phyloP scores from a whole-genome alignment of 1,140 invertebrate species.

The Reticulitermes speratus region DNA sequence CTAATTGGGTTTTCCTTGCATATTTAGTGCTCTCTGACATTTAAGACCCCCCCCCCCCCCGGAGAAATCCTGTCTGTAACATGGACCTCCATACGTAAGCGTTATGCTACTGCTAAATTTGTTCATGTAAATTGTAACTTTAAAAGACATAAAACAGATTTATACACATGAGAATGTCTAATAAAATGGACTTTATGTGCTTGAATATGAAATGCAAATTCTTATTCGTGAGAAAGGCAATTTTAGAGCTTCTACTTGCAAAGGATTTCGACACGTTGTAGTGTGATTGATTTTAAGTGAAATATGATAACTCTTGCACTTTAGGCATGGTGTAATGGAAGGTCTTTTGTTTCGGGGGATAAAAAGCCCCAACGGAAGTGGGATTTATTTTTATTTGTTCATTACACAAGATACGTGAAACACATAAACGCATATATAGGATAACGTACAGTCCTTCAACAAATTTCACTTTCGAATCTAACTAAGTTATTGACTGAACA shows the following conservation, averaged over 20 bases:
- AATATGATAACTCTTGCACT: not conserved
- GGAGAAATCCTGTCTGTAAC: no score
- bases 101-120: not conserved
- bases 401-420: no score
- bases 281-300: not conserved
- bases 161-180: not conserved
- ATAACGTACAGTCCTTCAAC: no score
- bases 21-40: conserved; percentile 6
- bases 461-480: no score
- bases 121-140: not conserved
- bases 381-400: no score
- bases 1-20: conserved; percentile 6
- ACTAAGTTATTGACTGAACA: no score
- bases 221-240: not conserved
- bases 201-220: not conserved
- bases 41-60: not conserved
- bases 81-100: not conserved
- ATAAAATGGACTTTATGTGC: conserved; percentile 3
- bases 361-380: no score
- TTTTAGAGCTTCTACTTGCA: not conserved
- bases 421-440: no score
- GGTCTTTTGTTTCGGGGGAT: no score
- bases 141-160: not conserved
- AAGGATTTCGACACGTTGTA: not conserved
- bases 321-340: not conserved